Evolutionary conservation across 2,113 vertebrate genomes (phyloP).

Genomic region (Peucedramus taeniatus): DNA sequence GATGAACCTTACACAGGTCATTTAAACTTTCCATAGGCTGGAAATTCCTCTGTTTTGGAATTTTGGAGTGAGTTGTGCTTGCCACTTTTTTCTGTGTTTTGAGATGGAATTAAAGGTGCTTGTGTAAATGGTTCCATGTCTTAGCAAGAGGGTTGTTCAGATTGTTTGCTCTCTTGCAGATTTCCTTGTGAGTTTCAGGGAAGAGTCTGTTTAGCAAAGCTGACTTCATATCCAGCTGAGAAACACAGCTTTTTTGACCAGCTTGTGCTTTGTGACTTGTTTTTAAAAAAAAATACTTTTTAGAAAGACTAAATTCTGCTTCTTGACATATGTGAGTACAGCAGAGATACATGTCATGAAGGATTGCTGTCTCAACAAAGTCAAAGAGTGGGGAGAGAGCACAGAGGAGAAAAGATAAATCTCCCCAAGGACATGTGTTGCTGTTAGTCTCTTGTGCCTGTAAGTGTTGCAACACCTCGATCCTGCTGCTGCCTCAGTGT

Average conservation of each 20-base stretch:
- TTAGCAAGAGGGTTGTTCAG: neutral
- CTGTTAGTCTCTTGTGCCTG: neutral
- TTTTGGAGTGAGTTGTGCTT: neutral
- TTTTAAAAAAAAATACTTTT: neutral
- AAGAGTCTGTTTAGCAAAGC: neutral
- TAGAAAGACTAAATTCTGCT: neutral
- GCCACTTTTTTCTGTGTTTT: neutral
- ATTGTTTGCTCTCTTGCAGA: neutral
- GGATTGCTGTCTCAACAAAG: neutral
- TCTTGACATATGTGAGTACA: neutral
- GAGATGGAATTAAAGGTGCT: neutral
- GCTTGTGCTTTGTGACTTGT: neutral
- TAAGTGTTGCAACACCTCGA: neutral
- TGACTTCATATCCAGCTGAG: neutral
- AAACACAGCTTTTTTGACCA: neutral
- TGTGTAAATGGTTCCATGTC: neutral
- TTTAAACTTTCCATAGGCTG: neutral
- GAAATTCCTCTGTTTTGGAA: neutral
- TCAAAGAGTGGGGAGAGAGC: neutral
- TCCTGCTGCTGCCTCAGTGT: neutral
- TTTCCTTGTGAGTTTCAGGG: neutral
- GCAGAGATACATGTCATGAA: neutral
- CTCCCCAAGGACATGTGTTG: neutral
- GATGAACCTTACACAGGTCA: neutral
- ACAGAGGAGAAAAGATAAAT: neutral